Conservation (phyloP, 2,113 vertebrate species). For the Cathartes aura region DNA sequence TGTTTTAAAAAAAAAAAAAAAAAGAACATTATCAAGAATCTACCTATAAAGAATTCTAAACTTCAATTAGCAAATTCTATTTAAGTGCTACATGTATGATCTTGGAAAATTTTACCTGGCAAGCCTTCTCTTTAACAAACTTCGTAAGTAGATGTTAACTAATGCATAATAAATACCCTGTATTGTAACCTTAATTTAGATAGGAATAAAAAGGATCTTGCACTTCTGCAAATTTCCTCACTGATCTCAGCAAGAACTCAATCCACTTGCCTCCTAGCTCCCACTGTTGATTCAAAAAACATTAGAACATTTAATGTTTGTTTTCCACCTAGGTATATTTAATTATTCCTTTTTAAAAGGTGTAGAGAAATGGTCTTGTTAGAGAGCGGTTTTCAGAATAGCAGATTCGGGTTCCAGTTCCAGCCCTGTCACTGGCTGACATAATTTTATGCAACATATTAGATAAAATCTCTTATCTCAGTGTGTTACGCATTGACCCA, state of each 20-base stretch:
- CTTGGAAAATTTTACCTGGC: neutral
- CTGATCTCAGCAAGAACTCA: neutral
- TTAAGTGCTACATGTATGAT: neutral
- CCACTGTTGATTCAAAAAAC: neutral
- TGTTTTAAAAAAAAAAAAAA: neutral
- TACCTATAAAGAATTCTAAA: neutral
- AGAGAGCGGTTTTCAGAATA: neutral
- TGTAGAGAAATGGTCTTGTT: neutral
- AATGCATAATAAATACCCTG: neutral
- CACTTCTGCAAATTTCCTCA: neutral
- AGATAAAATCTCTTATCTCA: neutral
- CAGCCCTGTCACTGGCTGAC: neutral
- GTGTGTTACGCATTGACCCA: neutral
- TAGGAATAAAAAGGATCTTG: neutral
- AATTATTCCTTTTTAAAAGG: neutral
- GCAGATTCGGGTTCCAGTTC: neutral
- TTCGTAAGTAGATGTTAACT: neutral
- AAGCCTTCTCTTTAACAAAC: neutral
- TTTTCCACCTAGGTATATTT: neutral
- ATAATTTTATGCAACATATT: neutral
- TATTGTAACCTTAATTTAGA: neutral
- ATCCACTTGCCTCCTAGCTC: neutral
- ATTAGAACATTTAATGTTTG: neutral
- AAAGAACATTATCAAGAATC: neutral
- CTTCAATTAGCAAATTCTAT: neutral